Base-by-base conservation (phyloP, 2,888 invertebrate species). In the Papilio demoleus region DNA sequence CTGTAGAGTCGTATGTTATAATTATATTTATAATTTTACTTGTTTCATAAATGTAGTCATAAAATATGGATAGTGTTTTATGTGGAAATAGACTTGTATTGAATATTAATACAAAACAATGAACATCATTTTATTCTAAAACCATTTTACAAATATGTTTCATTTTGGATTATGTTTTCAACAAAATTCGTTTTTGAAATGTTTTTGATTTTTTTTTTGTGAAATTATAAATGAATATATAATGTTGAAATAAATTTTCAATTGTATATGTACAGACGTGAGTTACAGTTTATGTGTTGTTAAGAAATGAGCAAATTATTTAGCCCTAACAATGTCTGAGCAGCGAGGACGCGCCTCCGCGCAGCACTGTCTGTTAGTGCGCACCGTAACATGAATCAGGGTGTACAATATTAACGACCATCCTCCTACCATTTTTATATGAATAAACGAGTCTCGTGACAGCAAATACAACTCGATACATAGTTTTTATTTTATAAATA, bases 321-420 rank as follows among this genome's bases (percentile, higher is more conserved):
- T 45, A 45, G 9, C 42, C 2, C 19, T 45, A 45, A 45, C 17
- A 9, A 9, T 45, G 9, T 45, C 8, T 19, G 8, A n/a, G n/a
- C n/a, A 40, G n/a, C n/a, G 5, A 40, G 8, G 8, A 40, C 4
- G 4, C 0, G 40, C n/a, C n/a, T n/a, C n/a, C n/a, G n/a, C n/a
- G n/a, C n/a, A n/a, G n/a, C n/a, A n/a, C 0, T 6, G 40, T 40
- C n/a, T 40, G 40, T n/a, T 5, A n/a, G 45, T 19, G 47, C 19
- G 11, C 9, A 47, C 11, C 47, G 45, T 9, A 45, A 9, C 11
- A 19, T 45, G 2, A 11, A 1, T 47, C 22, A 47, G 19, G 47
- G 47, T 47, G 19, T 22, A 45, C 40, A 24, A 36, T 65, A 66
- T 64, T 40, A 60, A 63, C n/a, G n/a, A n/a, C n/a, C 19, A 5